These are phyloP conservation scores for Erinaceus europaeus DNA, from an alignment of 2,113 vertebrate genomes.

Conservation along the genomic window DNA sequence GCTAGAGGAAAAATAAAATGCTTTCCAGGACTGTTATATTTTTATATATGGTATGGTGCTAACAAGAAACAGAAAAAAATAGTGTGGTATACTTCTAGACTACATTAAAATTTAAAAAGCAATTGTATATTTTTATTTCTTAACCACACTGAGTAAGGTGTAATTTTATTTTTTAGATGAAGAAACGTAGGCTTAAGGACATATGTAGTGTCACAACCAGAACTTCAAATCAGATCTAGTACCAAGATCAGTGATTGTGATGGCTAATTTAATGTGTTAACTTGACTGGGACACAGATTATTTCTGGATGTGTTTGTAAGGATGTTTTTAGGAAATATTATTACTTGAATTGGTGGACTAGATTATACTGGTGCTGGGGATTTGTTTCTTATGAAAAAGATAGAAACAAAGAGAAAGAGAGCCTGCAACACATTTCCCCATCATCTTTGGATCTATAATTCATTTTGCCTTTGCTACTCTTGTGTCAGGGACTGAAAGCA, in stretches of 20 bases:
- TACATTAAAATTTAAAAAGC: constrained; percentile 43
- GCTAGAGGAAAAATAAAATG: too few species aligned
- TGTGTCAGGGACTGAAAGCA: too few species aligned
- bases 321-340: not conserved
- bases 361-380: not conserved
- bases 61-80: constrained; percentile 26
- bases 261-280: not conserved
- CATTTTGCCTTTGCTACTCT: too few species aligned
- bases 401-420: too few species aligned
- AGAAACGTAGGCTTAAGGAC: constrained; percentile 6
- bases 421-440: too few species aligned
- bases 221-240: constrained; percentile 2
- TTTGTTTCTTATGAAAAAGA: too few species aligned
- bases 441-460: too few species aligned
- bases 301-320: not conserved
- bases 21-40: constrained; percentile 12
- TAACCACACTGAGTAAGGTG: not conserved
- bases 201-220: not conserved
- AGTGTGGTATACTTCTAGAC: constrained; percentile 16
- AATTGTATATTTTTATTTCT: constrained; percentile 28
- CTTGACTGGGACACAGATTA: not conserved
- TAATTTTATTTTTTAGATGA: constrained; percentile 44
- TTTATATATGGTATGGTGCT: not conserved
- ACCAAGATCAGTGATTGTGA: not conserved
- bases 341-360: not conserved